Percentiles rank a stretch among this genome's conserved stretches.
These are phyloP conservation scores for Lymantria dispar DNA, from an alignment of 2,888 invertebrate species.

Conservation along the genomic window DNA sequence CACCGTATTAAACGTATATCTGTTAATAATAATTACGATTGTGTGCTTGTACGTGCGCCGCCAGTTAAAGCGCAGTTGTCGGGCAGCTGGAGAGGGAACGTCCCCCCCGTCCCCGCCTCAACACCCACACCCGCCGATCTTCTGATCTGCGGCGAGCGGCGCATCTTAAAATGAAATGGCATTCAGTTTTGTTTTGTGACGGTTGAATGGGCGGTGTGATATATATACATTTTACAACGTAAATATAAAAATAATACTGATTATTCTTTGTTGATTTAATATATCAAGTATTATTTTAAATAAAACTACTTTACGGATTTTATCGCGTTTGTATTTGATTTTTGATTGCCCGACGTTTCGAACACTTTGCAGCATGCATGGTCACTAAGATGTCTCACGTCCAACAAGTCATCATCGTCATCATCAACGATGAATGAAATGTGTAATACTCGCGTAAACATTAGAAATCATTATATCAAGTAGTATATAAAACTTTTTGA, in stretches of 20 bases:
- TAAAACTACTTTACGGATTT: too few species aligned
- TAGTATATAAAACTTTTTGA: too few species aligned
- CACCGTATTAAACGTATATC: slow-evolving; percentile 75
- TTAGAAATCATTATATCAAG: too few species aligned
- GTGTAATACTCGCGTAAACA: too few species aligned
- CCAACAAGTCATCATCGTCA: too few species aligned
- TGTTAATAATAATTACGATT: slow-evolving; percentile 79
- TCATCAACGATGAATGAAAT: too few species aligned
- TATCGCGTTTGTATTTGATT: too few species aligned
- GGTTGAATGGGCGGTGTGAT: slow-evolving; percentile 61
- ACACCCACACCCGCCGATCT: slow-evolving; percentile 41
- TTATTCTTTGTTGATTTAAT: too few species aligned
- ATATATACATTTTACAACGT: slow-evolving; percentile 17
- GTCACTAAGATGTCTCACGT: too few species aligned
- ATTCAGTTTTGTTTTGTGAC: slow-evolving; percentile 68
- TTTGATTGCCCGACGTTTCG: too few species aligned
- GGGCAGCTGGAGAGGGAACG: slow-evolving; percentile 40
- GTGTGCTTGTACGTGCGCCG: slow-evolving; percentile 74
- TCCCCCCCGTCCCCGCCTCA: slow-evolving; percentile 31
- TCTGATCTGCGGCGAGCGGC: slow-evolving; percentile 46
- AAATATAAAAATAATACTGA: neutral
- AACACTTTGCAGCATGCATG: too few species aligned
- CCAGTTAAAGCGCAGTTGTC: slow-evolving; percentile 75
- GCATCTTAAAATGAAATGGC: slow-evolving; percentile 68
- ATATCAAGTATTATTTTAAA: too few species aligned